Percentiles rank a stretch among this genome's conserved stretches.
Conservation (phyloP, 2,888 invertebrate genomes). For the Elegia similella region DNA sequence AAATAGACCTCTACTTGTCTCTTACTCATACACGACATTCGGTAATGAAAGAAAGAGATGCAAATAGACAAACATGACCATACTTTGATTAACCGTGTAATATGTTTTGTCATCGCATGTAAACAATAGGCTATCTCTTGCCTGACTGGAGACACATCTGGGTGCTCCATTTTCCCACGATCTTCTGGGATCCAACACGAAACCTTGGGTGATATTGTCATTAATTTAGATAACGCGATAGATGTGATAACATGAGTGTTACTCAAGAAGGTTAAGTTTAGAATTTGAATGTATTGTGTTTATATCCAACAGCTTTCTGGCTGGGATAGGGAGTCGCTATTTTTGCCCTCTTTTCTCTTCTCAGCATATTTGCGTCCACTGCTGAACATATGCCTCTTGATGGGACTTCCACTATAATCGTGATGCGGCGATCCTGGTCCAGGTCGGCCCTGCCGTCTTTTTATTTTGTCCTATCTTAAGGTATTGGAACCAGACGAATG, state of each 20-base stretch:
- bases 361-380: no score
- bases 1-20: neutral
- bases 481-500: no score
- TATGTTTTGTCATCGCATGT: neutral
- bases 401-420: no score
- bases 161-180: conserved; percentile 11
- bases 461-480: no score
- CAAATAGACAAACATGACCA: neutral
- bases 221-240: neutral
- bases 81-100: neutral
- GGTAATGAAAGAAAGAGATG: conserved; percentile 3
- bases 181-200: conserved; percentile 12
- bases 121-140: conserved; percentile 10
- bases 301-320: no score
- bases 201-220: conserved; percentile 5
- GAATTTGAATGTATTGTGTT: neutral
- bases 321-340: no score
- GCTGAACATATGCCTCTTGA: no score
- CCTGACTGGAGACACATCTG: neutral
- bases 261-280: neutral
- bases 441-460: no score
- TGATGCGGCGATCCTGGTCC: no score
- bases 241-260: neutral
- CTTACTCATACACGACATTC: neutral
- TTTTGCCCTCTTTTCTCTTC: no score